These are phyloP conservation scores for Miniopterus natalensis DNA, from an alignment of 2,113 vertebrate genomes.

Conservation along the genomic window DNA sequence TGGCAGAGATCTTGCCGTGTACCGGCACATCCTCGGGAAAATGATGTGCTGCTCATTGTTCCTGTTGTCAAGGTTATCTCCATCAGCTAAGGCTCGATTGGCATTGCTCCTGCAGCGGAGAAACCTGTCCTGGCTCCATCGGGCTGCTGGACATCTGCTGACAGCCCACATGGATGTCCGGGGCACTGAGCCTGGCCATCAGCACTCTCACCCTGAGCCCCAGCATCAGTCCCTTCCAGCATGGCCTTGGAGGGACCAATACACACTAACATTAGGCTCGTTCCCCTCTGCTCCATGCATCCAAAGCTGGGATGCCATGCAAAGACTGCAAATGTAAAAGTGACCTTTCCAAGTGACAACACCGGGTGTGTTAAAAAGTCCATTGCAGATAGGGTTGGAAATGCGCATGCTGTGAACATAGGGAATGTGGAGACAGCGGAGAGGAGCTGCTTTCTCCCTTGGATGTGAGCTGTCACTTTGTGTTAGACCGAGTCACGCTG, in stretches of 20 bases:
- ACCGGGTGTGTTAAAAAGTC: slow-evolving; percentile 37
- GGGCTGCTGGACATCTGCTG: too few species aligned
- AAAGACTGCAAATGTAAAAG: slow-evolving; percentile 32
- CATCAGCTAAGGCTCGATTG: slow-evolving; percentile 59
- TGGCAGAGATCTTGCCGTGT: slow-evolving; percentile 84
- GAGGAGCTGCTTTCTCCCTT: not conserved
- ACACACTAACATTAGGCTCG: not conserved
- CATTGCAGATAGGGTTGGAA: not conserved
- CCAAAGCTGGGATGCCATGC: not conserved
- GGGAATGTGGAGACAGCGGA: not conserved
- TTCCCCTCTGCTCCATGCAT: not conserved
- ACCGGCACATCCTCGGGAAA: slow-evolving; percentile 82
- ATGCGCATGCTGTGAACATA: rapidly evolving
- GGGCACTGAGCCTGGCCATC: not conserved
- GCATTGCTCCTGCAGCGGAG: slow-evolving; percentile 23
- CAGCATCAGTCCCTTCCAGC: rapidly evolving
- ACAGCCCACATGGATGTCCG: not conserved
- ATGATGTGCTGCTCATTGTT: slow-evolving; percentile 83
- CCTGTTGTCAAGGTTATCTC: slow-evolving; percentile 86
- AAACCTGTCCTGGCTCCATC: not conserved
- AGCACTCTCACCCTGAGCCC: not conserved
- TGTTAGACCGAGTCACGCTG: slow-evolving; percentile 20
- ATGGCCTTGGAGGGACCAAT: not conserved
- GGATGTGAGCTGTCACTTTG: slow-evolving; percentile 64
- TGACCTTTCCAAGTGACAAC: not conserved